Base-by-base conservation (phyloP, 2,888 invertebrate genomes). In the Tiphia femorata region DNA sequence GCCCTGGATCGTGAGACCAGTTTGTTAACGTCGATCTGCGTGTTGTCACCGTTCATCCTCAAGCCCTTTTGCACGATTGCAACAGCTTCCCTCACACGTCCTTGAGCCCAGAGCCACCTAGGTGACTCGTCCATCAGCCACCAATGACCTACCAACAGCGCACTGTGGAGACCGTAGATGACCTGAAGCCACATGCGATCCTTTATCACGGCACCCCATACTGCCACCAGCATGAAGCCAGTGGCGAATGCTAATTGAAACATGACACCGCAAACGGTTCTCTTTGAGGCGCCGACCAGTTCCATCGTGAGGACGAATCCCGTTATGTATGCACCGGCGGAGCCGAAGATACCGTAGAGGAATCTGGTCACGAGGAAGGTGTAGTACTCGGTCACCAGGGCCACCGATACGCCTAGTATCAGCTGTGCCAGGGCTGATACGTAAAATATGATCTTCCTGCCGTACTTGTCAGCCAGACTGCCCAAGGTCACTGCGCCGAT, bases 121-220 rank as follows among this genome's bases (percentile, higher is more conserved):
- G 94, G 94, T 5, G 94, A 95, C 84, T 95, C 95, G 71, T 95
- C 94, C 88, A 95, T 91, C 3, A 93, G 84, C 95, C 95, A 94
- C 88, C 93, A 93, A 77, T 95, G 94, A 1, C 89, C 91, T 25
- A 94, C 82, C 0, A 95, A 86, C 0, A 93, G 78, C 14, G 89
- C 82, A 46, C 91, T 88, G 73, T 95, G 95, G 23, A 92, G 83
- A 1, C 94, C 94, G 73, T 94, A 94, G 2, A 92, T 84, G 0
- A 93, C 85, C 19, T 70, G 95, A n/a, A 95, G 86, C 70, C 89
- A 82, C 81, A 89, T 88, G 43, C 92, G 86, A 74, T 94, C 88
- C 67, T 90, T 88, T 52, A 95, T 90, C 0, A 94, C 62, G 2
- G 90, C 90, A 3, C 92, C 94, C 94, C 95, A 95, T 0, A 89